Evolutionary conservation across 2,888 invertebrate genomes (phyloP).

Genomic region (Machimus atricapillus): DNA sequence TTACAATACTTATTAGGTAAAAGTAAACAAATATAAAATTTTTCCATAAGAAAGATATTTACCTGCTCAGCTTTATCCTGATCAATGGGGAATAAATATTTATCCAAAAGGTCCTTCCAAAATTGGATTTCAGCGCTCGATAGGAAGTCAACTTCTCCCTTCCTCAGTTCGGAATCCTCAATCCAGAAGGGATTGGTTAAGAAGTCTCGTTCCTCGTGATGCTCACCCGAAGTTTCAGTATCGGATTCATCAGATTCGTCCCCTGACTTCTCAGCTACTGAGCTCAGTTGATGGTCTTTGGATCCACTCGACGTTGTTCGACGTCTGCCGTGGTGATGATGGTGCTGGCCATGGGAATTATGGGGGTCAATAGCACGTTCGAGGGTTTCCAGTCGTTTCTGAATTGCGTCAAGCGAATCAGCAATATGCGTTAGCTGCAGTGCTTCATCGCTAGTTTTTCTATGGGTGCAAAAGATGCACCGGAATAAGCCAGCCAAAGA

Average conservation of each 20-base stretch:
- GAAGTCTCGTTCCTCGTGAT: constrained; percentile 77
- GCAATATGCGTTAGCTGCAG: constrained; percentile 85
- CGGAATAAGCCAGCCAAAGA: constrained; percentile 89
- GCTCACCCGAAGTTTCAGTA: constrained; percentile 61
- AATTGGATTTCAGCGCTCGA: constrained; percentile 85
- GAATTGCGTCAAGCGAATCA: constrained; percentile 80
- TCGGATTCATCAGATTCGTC: constrained; percentile 63
- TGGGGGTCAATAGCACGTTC: constrained; percentile 84
- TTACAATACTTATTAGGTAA: neutral
- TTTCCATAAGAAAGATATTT: constrained; percentile 52
- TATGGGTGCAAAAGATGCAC: constrained; percentile 89
- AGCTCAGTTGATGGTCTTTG: constrained; percentile 73
- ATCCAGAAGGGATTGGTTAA: constrained; percentile 94
- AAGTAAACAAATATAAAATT: neutral
- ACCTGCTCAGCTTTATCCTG: constrained; percentile 92
- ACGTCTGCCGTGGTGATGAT: constrained; percentile 66
- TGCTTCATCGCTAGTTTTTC: constrained; percentile 86
- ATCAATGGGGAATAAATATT: constrained; percentile 93
- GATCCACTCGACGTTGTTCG: constrained; percentile 77
- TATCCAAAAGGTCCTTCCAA: constrained; percentile 93
- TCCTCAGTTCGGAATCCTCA: constrained; percentile 85
- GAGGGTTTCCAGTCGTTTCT: constrained; percentile 79
- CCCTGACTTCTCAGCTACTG: constrained; percentile 77
- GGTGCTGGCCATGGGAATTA: constrained; percentile 62
- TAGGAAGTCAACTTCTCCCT: constrained; percentile 89